Conservation (phyloP, 2,888 invertebrate species). For the Zygothrica quintamaculata region DNA sequence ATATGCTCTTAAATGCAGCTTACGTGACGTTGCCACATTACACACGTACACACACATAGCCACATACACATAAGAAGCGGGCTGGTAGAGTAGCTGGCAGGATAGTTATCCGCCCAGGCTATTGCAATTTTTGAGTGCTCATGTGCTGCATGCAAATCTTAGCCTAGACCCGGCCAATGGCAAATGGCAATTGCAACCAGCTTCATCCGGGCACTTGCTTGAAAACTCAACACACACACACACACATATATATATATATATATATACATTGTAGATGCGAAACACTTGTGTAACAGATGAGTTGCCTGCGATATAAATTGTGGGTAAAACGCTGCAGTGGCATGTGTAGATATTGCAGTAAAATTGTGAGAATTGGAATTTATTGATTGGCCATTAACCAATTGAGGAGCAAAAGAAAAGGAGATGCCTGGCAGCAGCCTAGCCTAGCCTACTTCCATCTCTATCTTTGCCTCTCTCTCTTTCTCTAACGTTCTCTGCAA, state of each 20-base stretch:
- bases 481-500: background rate
- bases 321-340: constrained; percentile 72
- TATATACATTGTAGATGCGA: constrained; percentile 1
- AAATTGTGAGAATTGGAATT: constrained; percentile 80
- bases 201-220: constrained; percentile 40
- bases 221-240: constrained; percentile 18
- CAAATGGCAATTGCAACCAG: constrained; percentile 37
- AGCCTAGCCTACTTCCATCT: background rate
- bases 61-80: constrained; percentile 38
- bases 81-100: constrained; percentile 40
- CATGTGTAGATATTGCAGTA: constrained; percentile 81
- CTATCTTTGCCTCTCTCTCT: background rate
- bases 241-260: constrained; percentile 9
- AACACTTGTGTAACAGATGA: constrained; percentile 74
- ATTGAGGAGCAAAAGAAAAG: constrained; percentile 57
- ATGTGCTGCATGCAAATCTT: constrained; percentile 78
- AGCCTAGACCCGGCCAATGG: constrained; percentile 67
- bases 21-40: constrained; percentile 68
- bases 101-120: constrained; percentile 24
- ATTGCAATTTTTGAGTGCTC: constrained; percentile 68
- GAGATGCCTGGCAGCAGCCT: constrained; percentile 10
- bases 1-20: constrained; percentile 80
- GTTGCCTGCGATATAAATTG: constrained; percentile 76
- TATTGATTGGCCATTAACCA: constrained; percentile 83
- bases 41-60: constrained; percentile 26